Conservation (phyloP, 1,140 invertebrate genomes). For the Drosophila equinoxialis region DNA sequence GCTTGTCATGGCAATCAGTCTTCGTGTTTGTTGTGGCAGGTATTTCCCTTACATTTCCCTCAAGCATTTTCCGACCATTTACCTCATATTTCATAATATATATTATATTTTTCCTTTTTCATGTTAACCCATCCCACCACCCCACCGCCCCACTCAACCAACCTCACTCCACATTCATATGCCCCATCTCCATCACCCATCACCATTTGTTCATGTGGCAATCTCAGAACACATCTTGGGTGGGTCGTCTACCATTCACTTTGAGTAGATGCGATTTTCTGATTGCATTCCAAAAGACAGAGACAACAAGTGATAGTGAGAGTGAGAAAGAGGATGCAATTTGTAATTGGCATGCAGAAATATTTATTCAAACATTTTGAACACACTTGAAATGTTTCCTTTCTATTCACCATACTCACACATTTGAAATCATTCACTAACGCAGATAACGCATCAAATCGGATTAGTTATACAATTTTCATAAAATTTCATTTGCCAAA, state of each 20-base stretch:
- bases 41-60: constrained; percentile 13
- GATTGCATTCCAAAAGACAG: background rate
- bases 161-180: too few relatives aligned
- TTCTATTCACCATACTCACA: background rate
- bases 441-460: background rate
- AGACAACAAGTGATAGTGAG: too few relatives aligned
- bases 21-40: constrained; percentile 19
- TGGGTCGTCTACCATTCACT: background rate
- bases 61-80: constrained; percentile 7
- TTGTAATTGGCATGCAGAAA: constrained; percentile 3
- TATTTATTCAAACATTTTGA: constrained; percentile 5
- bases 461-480: constrained; percentile 8
- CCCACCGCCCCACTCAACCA: too few relatives aligned
- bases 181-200: too few relatives aligned
- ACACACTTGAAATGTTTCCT: background rate
- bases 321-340: constrained; percentile 4
- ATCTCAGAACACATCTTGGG: background rate
- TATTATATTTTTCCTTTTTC: background rate
- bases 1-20: constrained; percentile 22
- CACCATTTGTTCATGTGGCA: background rate
- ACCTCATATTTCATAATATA: constrained; percentile 8
- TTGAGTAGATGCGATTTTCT: constrained; percentile 7
- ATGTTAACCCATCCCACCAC: background rate
- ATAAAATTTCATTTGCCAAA: constrained; percentile 15
- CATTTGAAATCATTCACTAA: background rate